These are phyloP conservation scores for Trinorchestia longiramus DNA, from an alignment of 1,140 invertebrate genomes.

Conservation along the genomic window DNA sequence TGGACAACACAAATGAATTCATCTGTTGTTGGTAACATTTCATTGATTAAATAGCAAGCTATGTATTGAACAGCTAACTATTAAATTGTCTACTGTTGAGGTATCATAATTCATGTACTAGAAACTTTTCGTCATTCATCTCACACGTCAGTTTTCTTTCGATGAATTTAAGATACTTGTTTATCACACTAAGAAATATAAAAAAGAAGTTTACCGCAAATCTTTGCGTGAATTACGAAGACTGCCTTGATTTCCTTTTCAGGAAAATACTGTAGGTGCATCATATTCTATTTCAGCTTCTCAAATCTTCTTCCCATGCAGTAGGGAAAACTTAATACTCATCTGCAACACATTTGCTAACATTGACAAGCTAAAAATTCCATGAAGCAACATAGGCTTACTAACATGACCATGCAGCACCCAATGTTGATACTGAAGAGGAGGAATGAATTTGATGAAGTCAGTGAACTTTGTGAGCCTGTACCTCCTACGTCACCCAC, in stretches of 20 bases:
- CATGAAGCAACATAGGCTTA: background rate
- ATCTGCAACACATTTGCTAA: background rate
- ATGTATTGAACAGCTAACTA: no score
- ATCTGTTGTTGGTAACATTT: no score
- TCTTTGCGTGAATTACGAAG: background rate
- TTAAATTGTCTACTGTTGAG: no score
- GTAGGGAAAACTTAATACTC: background rate
- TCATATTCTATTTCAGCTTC: no score
- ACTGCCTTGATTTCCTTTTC: background rate
- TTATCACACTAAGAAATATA: background rate
- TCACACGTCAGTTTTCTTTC: background rate
- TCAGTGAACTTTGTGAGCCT: background rate
- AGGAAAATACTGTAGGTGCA: background rate
- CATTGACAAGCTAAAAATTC: background rate
- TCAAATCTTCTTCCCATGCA: background rate
- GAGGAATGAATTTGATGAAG: background rate
- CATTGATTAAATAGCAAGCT: no score
- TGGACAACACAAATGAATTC: no score
- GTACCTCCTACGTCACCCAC: background rate
- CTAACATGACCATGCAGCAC: background rate
- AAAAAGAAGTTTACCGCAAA: background rate
- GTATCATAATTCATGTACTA: no score
- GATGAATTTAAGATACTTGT: background rate
- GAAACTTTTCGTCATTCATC: no score
- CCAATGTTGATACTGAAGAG: background rate